phyloP scores from a whole-genome alignment of 2,888 invertebrate genomes.

The Epinotia bilunana region DNA sequence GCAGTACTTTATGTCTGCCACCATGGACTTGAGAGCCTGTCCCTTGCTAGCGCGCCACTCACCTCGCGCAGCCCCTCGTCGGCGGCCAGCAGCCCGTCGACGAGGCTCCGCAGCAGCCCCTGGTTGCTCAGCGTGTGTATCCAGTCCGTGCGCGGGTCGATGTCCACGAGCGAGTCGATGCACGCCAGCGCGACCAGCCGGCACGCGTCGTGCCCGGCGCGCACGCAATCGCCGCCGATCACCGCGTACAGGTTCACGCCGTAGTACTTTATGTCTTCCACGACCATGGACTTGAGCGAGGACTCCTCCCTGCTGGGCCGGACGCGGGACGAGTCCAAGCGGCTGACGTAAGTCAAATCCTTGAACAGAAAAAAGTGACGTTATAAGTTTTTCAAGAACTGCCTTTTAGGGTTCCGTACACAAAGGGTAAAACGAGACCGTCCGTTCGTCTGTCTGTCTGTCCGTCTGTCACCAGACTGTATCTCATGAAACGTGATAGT shows the following conservation, averaged over 20 bases:
- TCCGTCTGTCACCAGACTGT: no score
- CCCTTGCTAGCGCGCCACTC: slow-evolving; percentile 40
- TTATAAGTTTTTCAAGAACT: no score
- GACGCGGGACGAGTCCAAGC: slow-evolving; percentile 85
- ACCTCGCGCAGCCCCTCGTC: slow-evolving; percentile 87
- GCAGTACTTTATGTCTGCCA: no score
- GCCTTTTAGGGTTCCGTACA: no score
- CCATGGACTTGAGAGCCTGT: no score
- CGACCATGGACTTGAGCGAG: slow-evolving; percentile 72
- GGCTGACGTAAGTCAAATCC: slow-evolving; percentile 85
- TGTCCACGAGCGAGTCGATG: slow-evolving; percentile 90
- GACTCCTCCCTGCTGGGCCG: slow-evolving; percentile 67
- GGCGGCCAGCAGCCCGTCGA: slow-evolving; percentile 91
- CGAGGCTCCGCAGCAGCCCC: slow-evolving; percentile 92
- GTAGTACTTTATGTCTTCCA: slow-evolving; percentile 86
- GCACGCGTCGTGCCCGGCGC: slow-evolving; percentile 93
- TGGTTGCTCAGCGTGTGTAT: slow-evolving; percentile 73
- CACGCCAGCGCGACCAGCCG: slow-evolving; percentile 94
- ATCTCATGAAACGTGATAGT: no score
- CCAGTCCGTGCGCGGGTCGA: slow-evolving; percentile 88
- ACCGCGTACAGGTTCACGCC: slow-evolving; percentile 91
- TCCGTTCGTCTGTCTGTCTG: no score
- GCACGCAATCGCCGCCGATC: slow-evolving; percentile 94
- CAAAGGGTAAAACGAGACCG: no score
- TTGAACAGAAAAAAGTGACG: no score